A percentile compares a stretch with the other conserved stretches of the same genome.
phyloP scores from a whole-genome alignment of 1,140 invertebrate genomes.

The Hyphantria cunea region DNA sequence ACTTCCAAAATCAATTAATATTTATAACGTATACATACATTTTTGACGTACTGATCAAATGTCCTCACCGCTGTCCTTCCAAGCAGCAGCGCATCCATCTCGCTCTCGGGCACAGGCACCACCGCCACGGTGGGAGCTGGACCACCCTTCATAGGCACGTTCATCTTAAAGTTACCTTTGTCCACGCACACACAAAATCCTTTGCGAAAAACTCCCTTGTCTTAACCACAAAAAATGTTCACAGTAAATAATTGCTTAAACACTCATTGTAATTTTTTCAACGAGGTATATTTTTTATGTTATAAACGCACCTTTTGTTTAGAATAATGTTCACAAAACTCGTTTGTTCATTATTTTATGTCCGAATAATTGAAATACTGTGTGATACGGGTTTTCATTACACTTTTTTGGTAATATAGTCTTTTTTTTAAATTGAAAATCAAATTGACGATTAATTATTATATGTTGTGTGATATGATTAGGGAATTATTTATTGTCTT shows the following conservation, averaged over 20 bases:
- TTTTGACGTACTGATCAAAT: constrained; percentile 81
- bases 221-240: too few relatives aligned
- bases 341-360: neutral
- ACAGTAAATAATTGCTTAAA: too few relatives aligned
- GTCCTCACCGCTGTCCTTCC: constrained; percentile 88
- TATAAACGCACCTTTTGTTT: constrained; percentile 20
- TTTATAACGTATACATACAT: constrained; percentile 72
- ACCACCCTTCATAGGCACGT: constrained; percentile 64
- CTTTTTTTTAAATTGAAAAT: neutral
- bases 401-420: neutral
- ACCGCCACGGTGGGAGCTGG: constrained; percentile 80
- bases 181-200: constrained; percentile 24
- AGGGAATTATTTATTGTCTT: constrained; percentile 24
- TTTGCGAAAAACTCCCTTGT: constrained; percentile 5
- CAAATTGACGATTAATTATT: constrained; percentile 16
- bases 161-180: constrained; percentile 52
- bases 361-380: constrained; percentile 1
- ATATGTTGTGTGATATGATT: constrained; percentile 29
- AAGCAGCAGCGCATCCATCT: constrained; percentile 88
- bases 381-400: constrained; percentile 4
- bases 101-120: constrained; percentile 84
- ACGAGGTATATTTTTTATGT: constrained; percentile 7
- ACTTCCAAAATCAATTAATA: too few relatives aligned
- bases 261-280: constrained; percentile 4
- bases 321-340: constrained; percentile 15